A percentile compares a stretch with the other conserved stretches of the same genome.
phyloP scores from a whole-genome alignment of 2,113 vertebrate genomes.

The Leuciscus idus region DNA sequence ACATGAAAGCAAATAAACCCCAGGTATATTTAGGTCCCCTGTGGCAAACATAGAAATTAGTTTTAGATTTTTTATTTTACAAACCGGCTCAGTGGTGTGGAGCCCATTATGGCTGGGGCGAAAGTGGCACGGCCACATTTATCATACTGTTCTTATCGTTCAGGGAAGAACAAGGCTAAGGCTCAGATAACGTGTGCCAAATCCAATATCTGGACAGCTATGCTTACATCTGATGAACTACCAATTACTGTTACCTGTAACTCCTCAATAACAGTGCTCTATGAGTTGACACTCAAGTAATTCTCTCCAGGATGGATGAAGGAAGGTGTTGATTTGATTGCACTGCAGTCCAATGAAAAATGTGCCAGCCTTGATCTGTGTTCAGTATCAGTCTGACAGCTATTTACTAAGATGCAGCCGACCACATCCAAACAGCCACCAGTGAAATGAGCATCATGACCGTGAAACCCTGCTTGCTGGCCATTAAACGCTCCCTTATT shows the following conservation, averaged over 20 bases:
- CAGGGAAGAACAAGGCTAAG: background rate
- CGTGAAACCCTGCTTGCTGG: conserved; percentile 56
- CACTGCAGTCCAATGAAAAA: conserved; percentile 29
- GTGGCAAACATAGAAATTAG: conserved; percentile 7
- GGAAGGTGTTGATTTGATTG: conserved; percentile 31
- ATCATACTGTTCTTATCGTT: conserved; percentile 17
- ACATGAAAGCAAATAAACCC: no score
- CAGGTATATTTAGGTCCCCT: background rate
- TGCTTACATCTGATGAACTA: background rate
- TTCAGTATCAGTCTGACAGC: conserved; percentile 54
- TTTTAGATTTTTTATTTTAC: background rate
- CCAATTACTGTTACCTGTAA: background rate
- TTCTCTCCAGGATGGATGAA: background rate
- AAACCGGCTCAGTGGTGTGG: background rate
- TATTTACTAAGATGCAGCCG: conserved; percentile 51
- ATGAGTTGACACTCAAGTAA: conserved; percentile 2
- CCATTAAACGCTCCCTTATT: background rate
- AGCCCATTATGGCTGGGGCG: background rate
- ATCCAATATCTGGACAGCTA: background rate
- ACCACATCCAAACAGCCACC: conserved; percentile 53
- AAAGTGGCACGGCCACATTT: conserved; percentile 17
- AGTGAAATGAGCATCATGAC: conserved; percentile 51
- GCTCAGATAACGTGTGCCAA: background rate
- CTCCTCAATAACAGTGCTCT: background rate
- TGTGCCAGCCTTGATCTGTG: conserved; percentile 41